Percentiles rank a stretch among this genome's conserved stretches.
Evolutionary conservation across 2,797 vertebrate species (phyloP).

Genomic region (Tapirus indicus): DNA sequence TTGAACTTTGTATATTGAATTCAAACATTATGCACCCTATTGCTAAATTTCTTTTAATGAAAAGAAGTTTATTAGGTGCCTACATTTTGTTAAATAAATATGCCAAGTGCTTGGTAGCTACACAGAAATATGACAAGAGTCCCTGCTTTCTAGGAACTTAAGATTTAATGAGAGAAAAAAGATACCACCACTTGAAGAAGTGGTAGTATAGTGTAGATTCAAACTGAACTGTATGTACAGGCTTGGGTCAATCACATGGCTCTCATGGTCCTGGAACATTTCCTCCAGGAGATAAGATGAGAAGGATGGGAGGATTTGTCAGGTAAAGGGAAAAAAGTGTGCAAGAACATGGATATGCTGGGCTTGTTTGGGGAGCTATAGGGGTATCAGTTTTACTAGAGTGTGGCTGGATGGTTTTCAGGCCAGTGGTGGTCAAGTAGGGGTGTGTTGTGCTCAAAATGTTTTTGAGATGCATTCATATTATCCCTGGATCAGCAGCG

Average conservation of each 20-base stretch:
- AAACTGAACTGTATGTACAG: neutral
- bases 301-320: neutral
- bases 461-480: neutral
- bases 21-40: neutral
- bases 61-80: neutral
- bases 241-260: neutral
- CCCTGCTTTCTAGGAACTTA: neutral
- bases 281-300: neutral
- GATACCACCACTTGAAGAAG: neutral
- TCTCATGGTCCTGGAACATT: neutral
- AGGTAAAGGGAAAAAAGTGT: neutral
- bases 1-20: slow-evolving; percentile 5
- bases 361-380: neutral
- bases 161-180: slow-evolving; percentile 21
- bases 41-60: neutral
- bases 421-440: neutral
- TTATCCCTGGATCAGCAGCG: neutral
- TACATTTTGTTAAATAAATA: slow-evolving; percentile 46
- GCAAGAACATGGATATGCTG: neutral
- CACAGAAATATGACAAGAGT: neutral
- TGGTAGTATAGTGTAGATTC: neutral
- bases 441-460: neutral
- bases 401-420: neutral
- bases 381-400: neutral
- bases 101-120: neutral